Evolutionary conservation across 1,140 invertebrate species (phyloP).

Genomic region (Whitmania pigra): DNA sequence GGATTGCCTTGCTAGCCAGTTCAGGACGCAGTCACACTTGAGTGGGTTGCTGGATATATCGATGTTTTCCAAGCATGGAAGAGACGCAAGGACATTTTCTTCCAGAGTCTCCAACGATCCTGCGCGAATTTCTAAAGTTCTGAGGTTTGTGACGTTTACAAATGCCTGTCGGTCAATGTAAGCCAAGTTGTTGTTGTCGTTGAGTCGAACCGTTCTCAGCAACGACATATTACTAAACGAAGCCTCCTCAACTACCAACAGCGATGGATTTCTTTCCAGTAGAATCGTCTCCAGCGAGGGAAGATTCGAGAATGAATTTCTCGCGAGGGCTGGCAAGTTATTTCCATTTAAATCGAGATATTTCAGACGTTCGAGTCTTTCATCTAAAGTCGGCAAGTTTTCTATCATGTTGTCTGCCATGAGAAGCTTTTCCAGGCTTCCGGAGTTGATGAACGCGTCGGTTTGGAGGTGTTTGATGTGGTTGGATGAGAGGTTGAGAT

Average conservation of each 20-base stretch:
- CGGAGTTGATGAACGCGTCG: slow-evolving; percentile 18
- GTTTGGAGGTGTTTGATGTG: slow-evolving; percentile 17
- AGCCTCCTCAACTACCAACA: slow-evolving; percentile 16
- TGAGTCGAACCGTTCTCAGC: background rate
- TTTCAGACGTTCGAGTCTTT: background rate
- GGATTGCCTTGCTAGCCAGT: slow-evolving; percentile 14
- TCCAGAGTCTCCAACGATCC: slow-evolving; percentile 17
- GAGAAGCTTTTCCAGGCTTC: background rate
- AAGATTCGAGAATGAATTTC: background rate
- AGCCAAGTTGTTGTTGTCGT: background rate
- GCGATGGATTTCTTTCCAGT: slow-evolving; percentile 12
- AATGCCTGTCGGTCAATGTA: slow-evolving; percentile 7
- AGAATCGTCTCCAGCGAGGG: background rate
- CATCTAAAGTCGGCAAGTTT: slow-evolving; percentile 12
- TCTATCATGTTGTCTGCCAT: slow-evolving; percentile 16
- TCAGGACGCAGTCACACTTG: slow-evolving; percentile 22
- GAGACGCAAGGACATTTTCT: slow-evolving; percentile 2
- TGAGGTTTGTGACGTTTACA: slow-evolving; percentile 10
- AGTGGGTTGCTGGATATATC: slow-evolving; percentile 19
- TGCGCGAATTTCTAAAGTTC: slow-evolving; percentile 14
- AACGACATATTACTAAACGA: slow-evolving; percentile 14
- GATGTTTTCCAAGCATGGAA: slow-evolving; percentile 14
- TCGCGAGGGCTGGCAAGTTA: background rate
- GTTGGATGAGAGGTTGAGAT: slow-evolving; percentile 21
- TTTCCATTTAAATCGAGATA: slow-evolving; percentile 14